Conservation (phyloP, 2,113 vertebrate species). For the Harpagus bidentatus region DNA sequence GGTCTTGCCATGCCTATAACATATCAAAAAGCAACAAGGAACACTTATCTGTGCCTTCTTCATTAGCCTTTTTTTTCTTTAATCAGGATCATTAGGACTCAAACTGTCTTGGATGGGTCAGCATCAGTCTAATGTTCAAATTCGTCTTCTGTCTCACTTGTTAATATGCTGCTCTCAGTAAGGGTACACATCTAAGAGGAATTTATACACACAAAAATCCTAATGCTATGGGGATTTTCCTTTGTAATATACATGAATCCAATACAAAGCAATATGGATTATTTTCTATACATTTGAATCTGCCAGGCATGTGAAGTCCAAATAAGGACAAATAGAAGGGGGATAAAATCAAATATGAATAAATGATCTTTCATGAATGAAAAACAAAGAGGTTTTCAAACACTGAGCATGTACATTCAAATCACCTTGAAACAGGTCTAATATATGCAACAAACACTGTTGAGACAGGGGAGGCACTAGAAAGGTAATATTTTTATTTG, state of each 20-base stretch:
- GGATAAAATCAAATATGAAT: constrained; percentile 30
- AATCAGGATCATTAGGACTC: neutral
- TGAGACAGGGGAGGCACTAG: neutral
- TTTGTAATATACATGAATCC: constrained; percentile 20
- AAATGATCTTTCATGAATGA: constrained; percentile 11
- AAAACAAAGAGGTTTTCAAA: constrained; percentile 36
- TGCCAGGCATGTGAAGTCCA: neutral
- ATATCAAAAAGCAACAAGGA: neutral
- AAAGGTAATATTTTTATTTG: constrained; percentile 6
- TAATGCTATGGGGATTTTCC: constrained; percentile 2
- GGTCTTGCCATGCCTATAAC: neutral
- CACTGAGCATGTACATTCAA: constrained; percentile 13
- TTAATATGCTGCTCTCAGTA: constrained; percentile 16
- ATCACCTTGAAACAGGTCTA: constrained; percentile 46
- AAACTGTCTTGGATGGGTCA: neutral
- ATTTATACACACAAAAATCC: constrained; percentile 16
- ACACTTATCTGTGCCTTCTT: neutral
- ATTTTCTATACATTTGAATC: constrained; percentile 33
- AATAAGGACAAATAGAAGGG: neutral
- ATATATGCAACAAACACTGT: constrained; percentile 21
- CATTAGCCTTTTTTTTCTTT: neutral
- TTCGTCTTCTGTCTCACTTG: neutral
- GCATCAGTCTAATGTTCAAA: neutral
- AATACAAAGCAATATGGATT: constrained; percentile 39
- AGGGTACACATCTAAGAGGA: constrained; percentile 3